These are phyloP conservation scores for Oreochromis aureus DNA, from an alignment of 2,113 vertebrate genomes.

Conservation along the genomic window DNA sequence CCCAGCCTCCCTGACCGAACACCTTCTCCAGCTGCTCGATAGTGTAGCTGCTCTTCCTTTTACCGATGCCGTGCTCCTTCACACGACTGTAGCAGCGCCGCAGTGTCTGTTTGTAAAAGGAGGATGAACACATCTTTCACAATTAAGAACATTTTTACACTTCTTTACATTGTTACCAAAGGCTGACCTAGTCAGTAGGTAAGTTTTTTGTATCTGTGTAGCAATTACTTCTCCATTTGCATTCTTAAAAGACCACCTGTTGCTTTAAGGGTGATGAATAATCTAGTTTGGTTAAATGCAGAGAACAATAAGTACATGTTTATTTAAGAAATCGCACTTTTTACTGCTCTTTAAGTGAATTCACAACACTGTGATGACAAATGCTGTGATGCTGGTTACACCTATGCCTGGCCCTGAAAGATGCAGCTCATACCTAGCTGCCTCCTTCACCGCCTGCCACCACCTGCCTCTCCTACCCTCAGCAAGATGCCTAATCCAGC, in stretches of 20 bases:
- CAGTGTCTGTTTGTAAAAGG: conserved; percentile 72
- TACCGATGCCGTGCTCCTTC: conserved; percentile 96
- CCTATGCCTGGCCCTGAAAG: neutral
- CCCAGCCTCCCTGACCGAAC: conserved; percentile 98
- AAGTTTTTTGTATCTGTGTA: neutral
- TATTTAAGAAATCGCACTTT: neutral
- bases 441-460: neutral
- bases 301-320: neutral
- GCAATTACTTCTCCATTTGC: neutral
- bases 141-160: neutral
- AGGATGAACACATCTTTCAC: neutral
- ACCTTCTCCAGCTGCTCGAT: conserved; percentile 99
- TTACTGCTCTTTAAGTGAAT: neutral
- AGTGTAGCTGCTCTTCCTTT: conserved; percentile 98
- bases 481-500: neutral
- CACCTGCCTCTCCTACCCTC: neutral
- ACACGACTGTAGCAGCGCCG: conserved; percentile 98
- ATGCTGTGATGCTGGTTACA: neutral
- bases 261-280: neutral
- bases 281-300: neutral
- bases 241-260: neutral
- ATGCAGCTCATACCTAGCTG: neutral
- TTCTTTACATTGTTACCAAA: neutral
- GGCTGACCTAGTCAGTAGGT: neutral
- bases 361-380: neutral